Base-by-base conservation (phyloP, 2,888 invertebrate genomes). In the Deroplatys truncata region DNA sequence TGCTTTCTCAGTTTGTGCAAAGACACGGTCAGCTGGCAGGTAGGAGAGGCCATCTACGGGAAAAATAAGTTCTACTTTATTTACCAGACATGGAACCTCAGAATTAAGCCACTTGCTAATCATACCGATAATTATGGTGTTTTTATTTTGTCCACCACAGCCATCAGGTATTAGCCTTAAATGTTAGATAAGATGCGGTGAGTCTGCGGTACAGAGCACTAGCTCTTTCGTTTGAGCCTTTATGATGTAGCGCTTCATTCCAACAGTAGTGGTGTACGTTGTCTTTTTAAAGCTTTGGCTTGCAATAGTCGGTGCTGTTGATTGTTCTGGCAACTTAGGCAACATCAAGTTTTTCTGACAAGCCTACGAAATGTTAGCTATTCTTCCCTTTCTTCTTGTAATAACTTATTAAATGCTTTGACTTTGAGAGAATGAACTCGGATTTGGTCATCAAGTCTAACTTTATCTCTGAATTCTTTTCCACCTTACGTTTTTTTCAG, bases 201-300 rank as follows among this genome's bases (percentile, higher is more conserved):
- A 56, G 31, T 31, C 35, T 87, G 28, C 20, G 28, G 83, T 87
- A 87, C 9, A 83, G 86, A 87, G 87, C 87, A 43, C 56, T 86
- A 31, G 31, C 87, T 9, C 87, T 89, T 84, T 89, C 49, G 87
- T 89, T 89, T 28, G 87, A 82, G 8, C 89, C 84, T 85, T 84
- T 89, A 84, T 31, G 43, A 28, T 82, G 28, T 43, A 83, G 84
- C 8, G 29, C 84, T 89, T 89, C 89, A 83, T 29, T 82, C 84
- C 84, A 89, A 83, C 84, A 83, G 31, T 89, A 86, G 25, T 82
- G 7, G 84, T 35, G 86, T 20, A 2, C 82, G 43, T 87, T 89
- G 83, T 43, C 28, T 85, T 72, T 87, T 31, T 31, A 84, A 31
- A 87, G 15, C 84, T 85, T 29, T 16, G 25, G 31, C 29, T 83